These are phyloP conservation scores for Drosophila formosana DNA, from an alignment of 2,888 invertebrate genomes.

Conservation along the genomic window DNA sequence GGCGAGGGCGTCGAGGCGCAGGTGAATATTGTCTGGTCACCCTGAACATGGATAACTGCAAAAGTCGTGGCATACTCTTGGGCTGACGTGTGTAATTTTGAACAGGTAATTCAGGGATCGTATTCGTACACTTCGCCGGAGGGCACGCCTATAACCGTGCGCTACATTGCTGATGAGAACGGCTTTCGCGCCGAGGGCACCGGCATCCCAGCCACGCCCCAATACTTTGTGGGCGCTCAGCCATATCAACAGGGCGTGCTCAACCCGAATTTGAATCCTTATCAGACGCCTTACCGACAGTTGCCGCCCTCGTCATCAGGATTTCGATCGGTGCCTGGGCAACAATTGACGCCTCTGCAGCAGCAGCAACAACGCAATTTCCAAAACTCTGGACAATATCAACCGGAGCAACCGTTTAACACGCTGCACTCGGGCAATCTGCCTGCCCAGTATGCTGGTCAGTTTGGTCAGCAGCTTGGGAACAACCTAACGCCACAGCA, in stretches of 20 bases:
- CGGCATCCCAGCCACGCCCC: slow-evolving; percentile 84
- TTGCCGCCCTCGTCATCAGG: slow-evolving; percentile 67
- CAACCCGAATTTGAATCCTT: slow-evolving; percentile 83
- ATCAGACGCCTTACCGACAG: slow-evolving; percentile 83
- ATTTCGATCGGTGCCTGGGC: slow-evolving; percentile 73
- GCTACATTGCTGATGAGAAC: slow-evolving; percentile 91
- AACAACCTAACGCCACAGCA: slow-evolving; percentile 60
- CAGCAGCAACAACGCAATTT: slow-evolving; percentile 71
- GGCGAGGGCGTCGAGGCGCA: slow-evolving; percentile 88
- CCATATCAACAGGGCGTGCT: slow-evolving; percentile 77
- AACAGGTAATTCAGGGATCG: slow-evolving; percentile 90
- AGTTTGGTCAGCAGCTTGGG: slow-evolving; percentile 67
- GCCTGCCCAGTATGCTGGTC: slow-evolving; percentile 63
- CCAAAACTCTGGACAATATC: slow-evolving; percentile 82
- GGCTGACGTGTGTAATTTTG: neutral
- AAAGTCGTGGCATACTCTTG: neutral
- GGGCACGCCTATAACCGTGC: slow-evolving; percentile 89
- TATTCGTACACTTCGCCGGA: slow-evolving; percentile 92
- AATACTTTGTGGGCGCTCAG: slow-evolving; percentile 78
- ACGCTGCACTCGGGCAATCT: slow-evolving; percentile 62
- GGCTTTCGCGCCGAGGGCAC: slow-evolving; percentile 86
- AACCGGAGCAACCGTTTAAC: slow-evolving; percentile 78
- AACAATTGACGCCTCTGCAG: slow-evolving; percentile 80
- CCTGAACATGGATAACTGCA: neutral
- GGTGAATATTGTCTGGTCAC: slow-evolving; percentile 37